Percentiles rank a stretch among this genome's conserved stretches.
Evolutionary conservation across 1,140 invertebrate species (phyloP).

Genomic region (Babylonia areolata): DNA sequence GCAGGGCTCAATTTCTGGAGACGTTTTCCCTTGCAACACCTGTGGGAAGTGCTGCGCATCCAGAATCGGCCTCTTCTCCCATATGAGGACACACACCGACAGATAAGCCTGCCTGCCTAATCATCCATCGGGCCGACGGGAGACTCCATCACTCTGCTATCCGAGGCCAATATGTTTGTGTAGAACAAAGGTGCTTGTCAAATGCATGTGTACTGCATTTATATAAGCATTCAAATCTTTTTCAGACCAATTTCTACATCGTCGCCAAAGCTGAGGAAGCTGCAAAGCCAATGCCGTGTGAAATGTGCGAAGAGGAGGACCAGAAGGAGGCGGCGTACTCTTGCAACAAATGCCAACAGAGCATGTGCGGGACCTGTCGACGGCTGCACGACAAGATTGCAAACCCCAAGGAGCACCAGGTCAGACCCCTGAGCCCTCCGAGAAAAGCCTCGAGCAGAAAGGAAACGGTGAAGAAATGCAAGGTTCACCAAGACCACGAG

Average conservation of each 20-base stretch:
- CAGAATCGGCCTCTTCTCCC: no score
- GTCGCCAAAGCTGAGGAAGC: background rate
- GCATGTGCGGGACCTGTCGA: conserved; percentile 18
- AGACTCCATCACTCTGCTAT: no score
- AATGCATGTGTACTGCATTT: no score
- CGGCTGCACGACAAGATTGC: conserved; percentile 15
- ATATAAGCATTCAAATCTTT: no score
- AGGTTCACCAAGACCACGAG: conserved; percentile 2
- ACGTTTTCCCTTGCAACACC: no score
- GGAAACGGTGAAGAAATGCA: background rate
- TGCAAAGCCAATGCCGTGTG: background rate
- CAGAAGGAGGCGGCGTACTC: background rate
- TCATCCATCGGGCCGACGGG: no score
- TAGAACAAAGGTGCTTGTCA: no score
- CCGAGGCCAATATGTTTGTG: no score
- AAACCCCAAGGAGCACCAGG: background rate
- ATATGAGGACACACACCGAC: no score
- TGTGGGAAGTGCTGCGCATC: no score
- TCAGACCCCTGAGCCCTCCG: background rate
- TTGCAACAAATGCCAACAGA: conserved; percentile 4
- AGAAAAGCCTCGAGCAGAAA: background rate
- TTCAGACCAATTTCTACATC: conserved; percentile 23
- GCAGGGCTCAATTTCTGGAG: no score
- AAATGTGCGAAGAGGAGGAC: conserved; percentile 19
- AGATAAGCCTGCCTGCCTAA: no score